phyloP scores from a whole-genome alignment of 2,113 vertebrate species.

The Zosterops hypoxanthus region DNA sequence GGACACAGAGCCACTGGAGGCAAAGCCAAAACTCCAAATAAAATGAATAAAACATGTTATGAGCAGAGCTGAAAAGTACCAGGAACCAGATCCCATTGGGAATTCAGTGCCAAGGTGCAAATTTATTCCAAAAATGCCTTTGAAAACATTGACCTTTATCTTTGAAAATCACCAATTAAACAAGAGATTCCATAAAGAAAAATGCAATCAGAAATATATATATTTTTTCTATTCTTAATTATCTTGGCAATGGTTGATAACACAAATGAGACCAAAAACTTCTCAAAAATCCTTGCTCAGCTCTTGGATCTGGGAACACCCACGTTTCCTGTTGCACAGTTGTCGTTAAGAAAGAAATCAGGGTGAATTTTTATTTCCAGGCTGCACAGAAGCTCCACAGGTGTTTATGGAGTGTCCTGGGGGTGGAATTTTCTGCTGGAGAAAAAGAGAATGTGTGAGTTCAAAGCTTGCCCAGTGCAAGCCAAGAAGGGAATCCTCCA shows the following conservation, averaged over 20 bases:
- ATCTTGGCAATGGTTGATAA: neutral
- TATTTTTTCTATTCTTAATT: neutral
- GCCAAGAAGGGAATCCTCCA: neutral
- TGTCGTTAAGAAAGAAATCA: neutral
- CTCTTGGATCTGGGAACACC: neutral
- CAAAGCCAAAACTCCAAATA: neutral
- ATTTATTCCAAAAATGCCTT: neutral
- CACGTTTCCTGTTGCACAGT: constrained; percentile 38
- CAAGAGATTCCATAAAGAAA: neutral
- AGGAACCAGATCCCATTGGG: neutral
- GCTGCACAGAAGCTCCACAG: neutral
- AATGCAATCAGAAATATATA: neutral
- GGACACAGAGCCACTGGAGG: neutral
- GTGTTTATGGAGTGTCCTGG: neutral
- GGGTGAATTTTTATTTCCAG: neutral
- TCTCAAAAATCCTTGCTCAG: neutral
- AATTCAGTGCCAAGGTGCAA: neutral
- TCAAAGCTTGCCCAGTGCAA: neutral
- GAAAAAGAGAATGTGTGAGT: fast-evolving
- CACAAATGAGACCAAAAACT: neutral
- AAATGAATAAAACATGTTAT: neutral
- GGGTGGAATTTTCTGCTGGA: neutral
- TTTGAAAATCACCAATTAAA: neutral
- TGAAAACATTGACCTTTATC: neutral
- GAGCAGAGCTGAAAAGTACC: neutral